Base-by-base conservation (phyloP, 2,113 vertebrate species). In the Cepphus grylle region DNA sequence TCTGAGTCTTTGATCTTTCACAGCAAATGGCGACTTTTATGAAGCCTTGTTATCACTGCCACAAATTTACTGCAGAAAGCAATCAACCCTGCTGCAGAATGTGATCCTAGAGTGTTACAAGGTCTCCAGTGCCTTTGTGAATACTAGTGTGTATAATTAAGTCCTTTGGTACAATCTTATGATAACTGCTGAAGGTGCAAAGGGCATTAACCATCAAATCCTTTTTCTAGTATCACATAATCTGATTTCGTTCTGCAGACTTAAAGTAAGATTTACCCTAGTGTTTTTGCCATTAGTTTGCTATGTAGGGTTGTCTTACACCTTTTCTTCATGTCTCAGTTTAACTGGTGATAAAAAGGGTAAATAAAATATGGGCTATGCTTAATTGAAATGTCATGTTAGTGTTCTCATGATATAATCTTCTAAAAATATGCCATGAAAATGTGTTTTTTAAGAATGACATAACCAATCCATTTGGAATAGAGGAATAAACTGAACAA, bases 231-330 rank as follows among this genome's bases (percentile, higher is more conserved):
- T 43, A 34, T 47, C 26, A 47, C 14, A 55, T n/a, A 58, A 77
- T 49, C n/a, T 81, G 21, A 12, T 59, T 65, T 86, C 59, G 3
- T 76, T 25, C 27, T 80, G 9, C 15, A 91, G 38, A 53, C 9
- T 63, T 85, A 85, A 79, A 72, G 38, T n/a, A 58, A 69, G 8
- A 15, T 86, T 69, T 85, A 15, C 2, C 3, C 15, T 59, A 16
- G 6, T 30, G 22, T 4, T 91, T 92, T 94, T 82, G 25, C 22
- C 29, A 42, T 59, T 45, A 23, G 4, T 88, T 88, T 82, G 7
- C 38, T 61, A 0, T 40, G 7, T 65, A 7, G 1, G 1, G 4
- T n/a, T 80, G 6, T 69, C 72, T 86, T 49, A 58, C 0, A 0
- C 29, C 18, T 11, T 79, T 88, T 90, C 30, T 36, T 62, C 18